Evolutionary conservation across 2,888 invertebrate species (phyloP).

Genomic region (Leucania comma): DNA sequence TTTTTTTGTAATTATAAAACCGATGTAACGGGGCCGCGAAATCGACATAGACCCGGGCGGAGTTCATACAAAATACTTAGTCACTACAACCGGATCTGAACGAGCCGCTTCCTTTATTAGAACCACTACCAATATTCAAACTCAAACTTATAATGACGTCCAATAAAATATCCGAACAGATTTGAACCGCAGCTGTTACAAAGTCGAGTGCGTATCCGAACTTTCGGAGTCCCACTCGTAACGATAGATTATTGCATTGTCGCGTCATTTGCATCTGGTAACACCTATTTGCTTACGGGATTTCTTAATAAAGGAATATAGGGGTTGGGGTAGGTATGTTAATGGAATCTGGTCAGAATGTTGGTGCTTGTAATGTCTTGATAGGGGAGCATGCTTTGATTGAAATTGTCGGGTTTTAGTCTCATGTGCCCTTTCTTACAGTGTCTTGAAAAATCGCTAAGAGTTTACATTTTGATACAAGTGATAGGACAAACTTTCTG

Average conservation of each 20-base stretch:
- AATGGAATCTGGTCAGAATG: conserved; percentile 59
- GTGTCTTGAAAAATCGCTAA: neutral
- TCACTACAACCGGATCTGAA: no score
- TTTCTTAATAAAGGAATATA: conserved; percentile 61
- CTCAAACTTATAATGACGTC: conserved; percentile 20
- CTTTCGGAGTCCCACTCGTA: conserved; percentile 59
- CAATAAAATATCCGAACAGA: conserved; percentile 13
- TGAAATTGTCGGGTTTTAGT: conserved; percentile 15
- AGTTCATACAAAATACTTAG: no score
- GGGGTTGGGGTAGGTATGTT: conserved; percentile 43
- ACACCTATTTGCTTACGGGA: conserved; percentile 71
- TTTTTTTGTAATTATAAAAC: no score
- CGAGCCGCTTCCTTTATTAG: no score
- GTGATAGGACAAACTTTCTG: no score
- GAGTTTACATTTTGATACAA: no score
- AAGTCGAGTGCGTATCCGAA: conserved; percentile 66
- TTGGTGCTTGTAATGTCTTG: conserved; percentile 19
- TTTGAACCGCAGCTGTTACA: conserved; percentile 54
- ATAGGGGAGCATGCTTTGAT: conserved; percentile 22
- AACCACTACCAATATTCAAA: conserved; percentile 8
- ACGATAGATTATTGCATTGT: conserved; percentile 82
- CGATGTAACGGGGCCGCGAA: no score
- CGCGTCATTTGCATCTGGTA: conserved; percentile 82
- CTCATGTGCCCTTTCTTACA: neutral
- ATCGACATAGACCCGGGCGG: no score